Base-by-base conservation (phyloP, 1,140 invertebrate species). In the Calliphora vicina region DNA sequence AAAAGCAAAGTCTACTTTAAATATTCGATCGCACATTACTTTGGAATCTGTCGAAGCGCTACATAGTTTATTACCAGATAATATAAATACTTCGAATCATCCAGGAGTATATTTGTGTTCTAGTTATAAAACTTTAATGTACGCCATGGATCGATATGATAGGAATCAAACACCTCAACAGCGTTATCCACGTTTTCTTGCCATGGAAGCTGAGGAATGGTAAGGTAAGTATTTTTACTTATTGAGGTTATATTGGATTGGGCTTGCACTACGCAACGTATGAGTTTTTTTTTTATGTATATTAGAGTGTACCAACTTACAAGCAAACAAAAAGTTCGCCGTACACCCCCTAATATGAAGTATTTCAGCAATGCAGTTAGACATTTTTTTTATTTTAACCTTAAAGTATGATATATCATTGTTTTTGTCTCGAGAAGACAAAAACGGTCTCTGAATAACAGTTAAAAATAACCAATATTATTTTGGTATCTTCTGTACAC, bases 181-280 rank as follows among this genome's bases (percentile, higher is more conserved):
- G 20, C 74, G 13, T 23, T 78, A 43, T 78, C 74, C 74, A 9
- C 35, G n/a, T 43, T 78, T 43, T 78, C 35, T 23, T n/a, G 25
- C 20, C 9, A 45, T n/a, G n/a, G 35, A 78, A 43, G n/a, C 74
- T 9, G n/a, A 78, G 9, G 35, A 23, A 78, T 42, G 74, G 74
- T 78, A 78, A 78, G 74, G 74, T 78, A 78, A 78, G 74, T 43
- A 76, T 76, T 42, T 42, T 74, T n/a, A 73, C 10, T 13, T 76
- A 42, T 29, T 13, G 12, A n/a, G n/a, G n/a, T n/a, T n/a, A n/a
- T n/a, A n/a, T n/a, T n/a, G n/a, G n/a, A n/a, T n/a, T n/a, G n/a
- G n/a, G n/a, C 3, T 76, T 20, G 73, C 17, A 17, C 74, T 20
- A 26, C 23, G 23, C n/a, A 4, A 12, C 74, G 74, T 43, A 43